Conservation (phyloP, 2,797 vertebrate genomes). For the Schizothorax lantsangensis region DNA sequence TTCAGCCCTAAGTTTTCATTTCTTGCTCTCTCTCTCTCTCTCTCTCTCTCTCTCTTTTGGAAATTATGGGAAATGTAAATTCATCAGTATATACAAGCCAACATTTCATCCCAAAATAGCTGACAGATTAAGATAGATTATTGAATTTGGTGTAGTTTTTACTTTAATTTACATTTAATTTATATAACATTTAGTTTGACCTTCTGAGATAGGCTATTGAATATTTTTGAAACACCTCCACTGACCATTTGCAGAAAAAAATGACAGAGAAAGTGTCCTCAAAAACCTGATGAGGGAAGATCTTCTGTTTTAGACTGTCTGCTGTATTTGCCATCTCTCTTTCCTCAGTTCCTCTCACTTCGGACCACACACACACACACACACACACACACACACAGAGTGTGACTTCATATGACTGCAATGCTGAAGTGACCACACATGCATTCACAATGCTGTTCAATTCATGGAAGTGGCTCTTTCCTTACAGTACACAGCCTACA, state of each 20-base stretch:
- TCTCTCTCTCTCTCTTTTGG: not conserved
- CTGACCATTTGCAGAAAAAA: not conserved
- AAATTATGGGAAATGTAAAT: not conserved
- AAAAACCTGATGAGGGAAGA: not conserved
- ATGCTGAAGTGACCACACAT: slow-evolving; percentile 14
- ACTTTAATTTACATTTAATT: not conserved
- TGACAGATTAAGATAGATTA: not conserved
- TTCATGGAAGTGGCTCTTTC: slow-evolving; percentile 24
- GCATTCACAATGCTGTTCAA: slow-evolving; percentile 7
- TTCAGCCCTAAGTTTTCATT: not conserved
- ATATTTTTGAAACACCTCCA: not conserved
- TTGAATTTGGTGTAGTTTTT: not conserved
- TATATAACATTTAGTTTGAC: not conserved
- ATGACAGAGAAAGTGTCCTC: not conserved
- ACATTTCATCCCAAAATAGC: not conserved
- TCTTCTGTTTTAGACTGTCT: slow-evolving; percentile 37
- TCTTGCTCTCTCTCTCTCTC: not conserved
- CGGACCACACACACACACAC: slow-evolving; percentile 34
- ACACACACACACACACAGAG: not conserved
- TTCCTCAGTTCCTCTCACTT: slow-evolving; percentile 12
- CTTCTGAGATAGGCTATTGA: not conserved
- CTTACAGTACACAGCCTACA: not conserved
- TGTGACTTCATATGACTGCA: not conserved
- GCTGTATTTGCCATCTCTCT: slow-evolving; percentile 25
- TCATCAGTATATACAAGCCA: not conserved